phyloP scores from a whole-genome alignment of 1,140 invertebrate genomes.

The Epicauta chinensis region DNA sequence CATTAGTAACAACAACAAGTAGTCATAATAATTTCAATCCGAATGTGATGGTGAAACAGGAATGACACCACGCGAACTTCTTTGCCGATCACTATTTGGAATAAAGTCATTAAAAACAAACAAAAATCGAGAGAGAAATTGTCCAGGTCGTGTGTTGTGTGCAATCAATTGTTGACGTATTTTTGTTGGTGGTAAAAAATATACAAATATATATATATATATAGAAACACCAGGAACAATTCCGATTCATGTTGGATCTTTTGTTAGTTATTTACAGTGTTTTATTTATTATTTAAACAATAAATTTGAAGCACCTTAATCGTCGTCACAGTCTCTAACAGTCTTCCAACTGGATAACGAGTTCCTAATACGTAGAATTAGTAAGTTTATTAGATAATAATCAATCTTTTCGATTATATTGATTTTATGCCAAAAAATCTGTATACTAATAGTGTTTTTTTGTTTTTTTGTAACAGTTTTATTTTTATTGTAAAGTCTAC shows the following conservation, averaged over 20 bases:
- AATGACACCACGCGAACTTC: slow-evolving; percentile 43
- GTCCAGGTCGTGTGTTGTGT: slow-evolving; percentile 14
- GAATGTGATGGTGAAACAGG: slow-evolving; percentile 42
- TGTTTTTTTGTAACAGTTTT: slow-evolving; percentile 9
- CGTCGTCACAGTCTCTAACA: slow-evolving; percentile 21
- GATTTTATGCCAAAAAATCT: slow-evolving; percentile 28
- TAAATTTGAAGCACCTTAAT: slow-evolving; percentile 12
- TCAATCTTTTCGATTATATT: neutral
- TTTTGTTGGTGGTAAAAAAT: neutral
- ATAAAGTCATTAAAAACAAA: slow-evolving; percentile 24
- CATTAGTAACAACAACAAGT: slow-evolving; percentile 44
- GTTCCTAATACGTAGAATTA: slow-evolving; percentile 22
- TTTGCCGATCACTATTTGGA: slow-evolving; percentile 41
- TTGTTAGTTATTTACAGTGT: slow-evolving; percentile 9
- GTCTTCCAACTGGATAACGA: slow-evolving; percentile 30
- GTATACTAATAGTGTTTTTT: neutral
- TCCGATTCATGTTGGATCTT: slow-evolving; percentile 20
- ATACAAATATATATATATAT: too few relatives aligned
- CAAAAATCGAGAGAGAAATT: too few relatives aligned
- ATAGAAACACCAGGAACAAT: slow-evolving; percentile 5
- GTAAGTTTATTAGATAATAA: neutral
- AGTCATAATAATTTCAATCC: slow-evolving; percentile 41
- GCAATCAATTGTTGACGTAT: slow-evolving; percentile 8
- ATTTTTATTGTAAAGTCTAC: slow-evolving; percentile 8
- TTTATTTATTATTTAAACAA: slow-evolving; percentile 13